These are phyloP conservation scores for Netelia inedita DNA, from an alignment of 2,888 invertebrate genomes.

Conservation along the genomic window DNA sequence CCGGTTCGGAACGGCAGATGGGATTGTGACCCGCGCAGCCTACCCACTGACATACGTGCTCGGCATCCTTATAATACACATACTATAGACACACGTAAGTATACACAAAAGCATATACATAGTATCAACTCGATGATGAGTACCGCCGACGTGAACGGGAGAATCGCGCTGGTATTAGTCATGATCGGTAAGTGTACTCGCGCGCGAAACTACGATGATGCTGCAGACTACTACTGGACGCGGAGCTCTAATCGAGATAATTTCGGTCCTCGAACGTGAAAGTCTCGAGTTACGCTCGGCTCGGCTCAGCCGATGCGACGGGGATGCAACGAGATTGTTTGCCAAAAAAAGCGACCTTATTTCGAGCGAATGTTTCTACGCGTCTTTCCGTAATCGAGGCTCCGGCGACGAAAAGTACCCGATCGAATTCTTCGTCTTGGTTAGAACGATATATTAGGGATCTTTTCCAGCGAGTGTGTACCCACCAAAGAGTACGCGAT, in stretches of 20 bases:
- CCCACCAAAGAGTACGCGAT: constrained; percentile 22
- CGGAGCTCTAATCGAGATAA: constrained; percentile 55
- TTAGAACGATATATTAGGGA: not conserved
- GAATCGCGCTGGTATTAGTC: constrained; percentile 66
- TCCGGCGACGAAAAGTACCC: too few species aligned
- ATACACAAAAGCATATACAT: constrained; percentile 22
- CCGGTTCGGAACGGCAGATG: constrained; percentile 82
- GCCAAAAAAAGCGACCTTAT: too few species aligned
- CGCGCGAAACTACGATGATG: constrained; percentile 57
- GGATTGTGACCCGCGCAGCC: constrained; percentile 83
- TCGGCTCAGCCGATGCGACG: too few species aligned
- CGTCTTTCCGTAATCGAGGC: too few species aligned
- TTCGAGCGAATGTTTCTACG: too few species aligned
- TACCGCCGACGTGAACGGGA: constrained; percentile 60
- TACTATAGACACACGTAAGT: constrained; percentile 60
- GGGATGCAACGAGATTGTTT: too few species aligned
- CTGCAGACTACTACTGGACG: constrained; percentile 47
- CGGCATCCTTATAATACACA: constrained; percentile 73
- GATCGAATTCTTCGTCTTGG: not conserved
- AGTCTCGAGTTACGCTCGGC: constrained; percentile 63
- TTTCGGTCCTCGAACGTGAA: constrained; percentile 64
- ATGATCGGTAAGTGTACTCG: constrained; percentile 29
- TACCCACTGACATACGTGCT: constrained; percentile 80
- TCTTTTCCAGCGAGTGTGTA: too few species aligned
- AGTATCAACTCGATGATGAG: constrained; percentile 57